These are phyloP conservation scores for Drosophila arizonae DNA, from an alignment of 1,140 invertebrate species.

Conservation along the genomic window DNA sequence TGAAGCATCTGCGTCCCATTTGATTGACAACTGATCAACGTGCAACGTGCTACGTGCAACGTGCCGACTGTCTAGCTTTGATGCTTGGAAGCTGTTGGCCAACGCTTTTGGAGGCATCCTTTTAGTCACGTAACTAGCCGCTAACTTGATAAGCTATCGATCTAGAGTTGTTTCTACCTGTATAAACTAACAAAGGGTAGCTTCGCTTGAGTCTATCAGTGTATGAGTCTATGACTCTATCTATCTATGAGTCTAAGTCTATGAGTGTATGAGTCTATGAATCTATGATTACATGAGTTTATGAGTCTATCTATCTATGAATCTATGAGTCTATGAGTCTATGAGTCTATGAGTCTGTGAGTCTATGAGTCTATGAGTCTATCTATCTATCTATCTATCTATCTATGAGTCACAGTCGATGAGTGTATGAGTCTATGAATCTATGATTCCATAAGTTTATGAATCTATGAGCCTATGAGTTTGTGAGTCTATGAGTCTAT, in stretches of 20 bases:
- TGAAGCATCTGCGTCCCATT: conserved; percentile 72
- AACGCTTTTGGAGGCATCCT: conserved; percentile 10
- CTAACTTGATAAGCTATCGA: conserved; percentile 50
- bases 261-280: too few relatives aligned
- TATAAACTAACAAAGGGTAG: background rate
- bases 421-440: background rate
- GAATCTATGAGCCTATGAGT: too few relatives aligned
- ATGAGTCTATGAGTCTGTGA: too few relatives aligned
- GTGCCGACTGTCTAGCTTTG: conserved; percentile 29
- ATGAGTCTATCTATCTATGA: too few relatives aligned
- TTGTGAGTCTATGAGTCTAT: too few relatives aligned
- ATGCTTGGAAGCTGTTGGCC: background rate
- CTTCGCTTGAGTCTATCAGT: too few relatives aligned
- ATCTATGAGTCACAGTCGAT: too few relatives aligned
- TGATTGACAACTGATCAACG: conserved; percentile 79
- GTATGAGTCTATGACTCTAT: background rate
- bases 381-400: background rate
- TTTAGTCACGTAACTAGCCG: conserved; percentile 7
- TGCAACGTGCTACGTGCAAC: conserved; percentile 47
- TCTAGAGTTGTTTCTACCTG: background rate
- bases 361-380: too few relatives aligned
- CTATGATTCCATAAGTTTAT: background rate
- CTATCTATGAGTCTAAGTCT: background rate
- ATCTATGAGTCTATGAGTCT: too few relatives aligned
- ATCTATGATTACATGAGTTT: too few relatives aligned